Evolutionary conservation across 2,113 vertebrate species (phyloP), one percentile per base, ranked within the genome.

Genomic region (Chloropsis hardwickii): DNA sequence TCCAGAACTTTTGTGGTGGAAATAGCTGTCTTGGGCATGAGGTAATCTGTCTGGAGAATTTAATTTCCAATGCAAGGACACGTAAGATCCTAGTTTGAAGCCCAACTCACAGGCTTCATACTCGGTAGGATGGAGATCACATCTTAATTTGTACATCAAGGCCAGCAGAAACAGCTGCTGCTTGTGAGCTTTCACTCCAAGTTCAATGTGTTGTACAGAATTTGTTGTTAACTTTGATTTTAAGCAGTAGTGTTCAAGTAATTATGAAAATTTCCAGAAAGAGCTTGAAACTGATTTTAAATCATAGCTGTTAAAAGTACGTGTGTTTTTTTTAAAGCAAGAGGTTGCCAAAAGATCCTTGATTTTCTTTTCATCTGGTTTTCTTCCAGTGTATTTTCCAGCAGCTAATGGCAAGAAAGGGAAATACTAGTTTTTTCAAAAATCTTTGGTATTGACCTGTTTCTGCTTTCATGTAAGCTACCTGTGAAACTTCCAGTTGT

Each of bases 21-120:
- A 95, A 74, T 70, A 85, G 58, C 74, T 92, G 64, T 74, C 40
- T 86, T 82, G 39, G 82, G 58, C 27, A 74, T 94, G 90, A 96
- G 51, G 62, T 92, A 88, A 87, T 91, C 57, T 61, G 51, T 80
- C 70, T 97, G 79, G 39, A 86, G 58, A 82, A 40, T 74, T 94
- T 58, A 4, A 62, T 82, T 94, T 93, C 62, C 66, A 80, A 3
- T 1, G 5, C 45, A 88, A 80, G 79, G 54, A 37, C 33, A 54
- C 7, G 1, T 9, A 57, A 61, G 53, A 80, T 57, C n/a, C 31
- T 58, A n/a, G 71, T 78, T 45, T 56, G 86, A 86, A 92, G 48
- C n/a, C 40, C 20, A 51, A 1, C 27, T 19, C 64, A 60, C 23
- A 61, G 47, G 45, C 37, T 84, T 86, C 48, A 37, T 78, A 21